phyloP scores from a whole-genome alignment of 2,888 invertebrate genomes.

The Coelopa pilipes region DNA sequence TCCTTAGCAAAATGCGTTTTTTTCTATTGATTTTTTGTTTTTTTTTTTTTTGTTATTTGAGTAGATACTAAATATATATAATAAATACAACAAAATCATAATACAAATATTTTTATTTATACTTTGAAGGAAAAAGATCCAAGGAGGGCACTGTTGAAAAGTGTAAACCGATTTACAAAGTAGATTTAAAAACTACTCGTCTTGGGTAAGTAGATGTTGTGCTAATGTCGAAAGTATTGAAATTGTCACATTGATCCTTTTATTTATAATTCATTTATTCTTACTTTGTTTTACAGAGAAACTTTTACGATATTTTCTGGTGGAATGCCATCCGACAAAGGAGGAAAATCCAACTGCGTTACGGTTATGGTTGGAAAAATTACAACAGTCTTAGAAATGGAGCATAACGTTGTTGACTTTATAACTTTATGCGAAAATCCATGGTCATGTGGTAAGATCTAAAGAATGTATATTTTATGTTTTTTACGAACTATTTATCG shows the following conservation, averaged over 20 bases:
- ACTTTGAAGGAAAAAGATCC: background rate
- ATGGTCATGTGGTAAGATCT: conserved; percentile 70
- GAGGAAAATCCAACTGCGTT: conserved; percentile 90
- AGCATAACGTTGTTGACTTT: conserved; percentile 97
- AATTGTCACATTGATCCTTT: background rate
- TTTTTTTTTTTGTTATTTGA: background rate
- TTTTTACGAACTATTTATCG: background rate
- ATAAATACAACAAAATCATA: background rate
- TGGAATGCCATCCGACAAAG: conserved; percentile 91
- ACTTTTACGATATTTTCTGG: conserved; percentile 97
- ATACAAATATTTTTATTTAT: background rate
- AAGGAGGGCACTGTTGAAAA: conserved; percentile 90
- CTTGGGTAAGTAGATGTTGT: conserved; percentile 51
- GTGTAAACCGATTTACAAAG: conserved; percentile 94
- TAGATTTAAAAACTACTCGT: conserved; percentile 93
- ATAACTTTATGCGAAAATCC: conserved; percentile 95
- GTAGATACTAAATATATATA: background rate
- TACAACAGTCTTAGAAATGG: conserved; percentile 98
- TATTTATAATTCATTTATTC: background rate
- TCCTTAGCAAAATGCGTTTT: background rate
- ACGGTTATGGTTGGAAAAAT: conserved; percentile 96
- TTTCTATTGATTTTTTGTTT: background rate
- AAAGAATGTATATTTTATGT: background rate
- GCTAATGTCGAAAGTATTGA: background rate
- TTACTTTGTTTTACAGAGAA: conserved; percentile 72